phyloP scores from a whole-genome alignment of 2,888 invertebrate species.

The Diloba caeruleocephala region DNA sequence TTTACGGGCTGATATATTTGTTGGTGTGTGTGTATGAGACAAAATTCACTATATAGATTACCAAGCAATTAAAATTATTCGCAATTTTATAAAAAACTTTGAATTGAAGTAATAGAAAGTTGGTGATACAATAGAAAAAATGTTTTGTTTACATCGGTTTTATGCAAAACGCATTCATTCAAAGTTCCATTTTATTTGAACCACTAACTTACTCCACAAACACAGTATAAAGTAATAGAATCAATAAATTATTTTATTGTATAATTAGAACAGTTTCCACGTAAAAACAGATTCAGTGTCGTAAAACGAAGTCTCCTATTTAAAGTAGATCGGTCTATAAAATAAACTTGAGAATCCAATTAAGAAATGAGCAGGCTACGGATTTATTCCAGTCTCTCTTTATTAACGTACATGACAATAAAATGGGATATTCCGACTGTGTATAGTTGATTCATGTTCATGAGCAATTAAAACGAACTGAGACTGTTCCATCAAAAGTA shows the following conservation, averaged over 20 bases:
- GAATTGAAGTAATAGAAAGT: no score
- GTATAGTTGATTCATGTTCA: conserved; percentile 59
- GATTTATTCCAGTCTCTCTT: conserved; percentile 80
- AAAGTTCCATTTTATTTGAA: conserved; percentile 20
- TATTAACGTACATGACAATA: conserved; percentile 79
- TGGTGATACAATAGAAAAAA: no score
- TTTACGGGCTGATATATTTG: no score
- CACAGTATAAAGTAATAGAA: conserved; percentile 53
- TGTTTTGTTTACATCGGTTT: no score
- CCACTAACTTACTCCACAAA: conserved; percentile 17
- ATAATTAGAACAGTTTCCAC: conserved; percentile 58
- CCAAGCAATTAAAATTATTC: no score
- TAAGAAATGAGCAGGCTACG: conserved; percentile 82
- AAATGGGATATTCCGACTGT: conserved; percentile 69
- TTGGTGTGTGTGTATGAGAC: no score
- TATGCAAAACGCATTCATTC: not conserved
- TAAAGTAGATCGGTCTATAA: conserved; percentile 80
- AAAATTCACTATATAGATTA: no score
- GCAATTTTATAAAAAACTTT: no score
- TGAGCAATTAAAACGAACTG: conserved; percentile 61
- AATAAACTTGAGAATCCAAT: conserved; percentile 86
- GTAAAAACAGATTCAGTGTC: conserved; percentile 75
- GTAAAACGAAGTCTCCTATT: conserved; percentile 77
- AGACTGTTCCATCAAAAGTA: conserved; percentile 44
- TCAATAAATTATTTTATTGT: conserved; percentile 59